Base-by-base conservation (phyloP, 2,888 invertebrate species). In the Agonum fuliginosum region DNA sequence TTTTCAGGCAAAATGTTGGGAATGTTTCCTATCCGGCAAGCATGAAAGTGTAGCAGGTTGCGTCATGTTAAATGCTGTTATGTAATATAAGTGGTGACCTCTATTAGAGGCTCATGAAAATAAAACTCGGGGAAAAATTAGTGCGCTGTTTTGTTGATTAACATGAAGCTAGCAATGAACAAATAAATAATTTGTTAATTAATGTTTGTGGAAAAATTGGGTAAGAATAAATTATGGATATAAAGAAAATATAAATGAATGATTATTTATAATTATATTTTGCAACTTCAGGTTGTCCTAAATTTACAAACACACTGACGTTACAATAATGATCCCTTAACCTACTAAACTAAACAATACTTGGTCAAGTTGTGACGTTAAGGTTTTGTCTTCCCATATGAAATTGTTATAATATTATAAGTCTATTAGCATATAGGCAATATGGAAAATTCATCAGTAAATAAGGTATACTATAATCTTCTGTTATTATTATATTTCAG, bases 401-500 rank as follows among this genome's bases (percentile, higher is more conserved):
- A 22, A 24, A 67, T 30, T 10, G 6, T 27, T 3, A 48, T 6
- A 17, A 48, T 48, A 48, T 17, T 30, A 20, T 14, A 48, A n/a
- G n/a, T n/a, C n/a, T n/a, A n/a, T n/a, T n/a, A n/a, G n/a, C 12
- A 20, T 6, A 48, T 48, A 20, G 20, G 48, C 12, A 8, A 19
- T 43, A 87, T 87, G 86, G 86, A 87, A 81, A 83, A 84, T 81
- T 85, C 86, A 22, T 81, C 85, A 10, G 81, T 87, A 74, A 87
- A 87, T 79, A 85, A 83, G 83, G 87, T 87, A 82, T 80, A 6
- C 30, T 30, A 6, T 8, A 30, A n/a, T n/a, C n/a, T n/a, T n/a
- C n/a, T n/a, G n/a, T n/a, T n/a, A n/a, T n/a, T n/a, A n/a, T n/a
- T n/a, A n/a, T n/a, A n/a, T n/a, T n/a, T n/a, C n/a, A n/a, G n/a